Evolutionary conservation across 1,140 invertebrate species (phyloP), one percentile per base, ranked within the genome.

Genomic region (Apis dorsata): DNA sequence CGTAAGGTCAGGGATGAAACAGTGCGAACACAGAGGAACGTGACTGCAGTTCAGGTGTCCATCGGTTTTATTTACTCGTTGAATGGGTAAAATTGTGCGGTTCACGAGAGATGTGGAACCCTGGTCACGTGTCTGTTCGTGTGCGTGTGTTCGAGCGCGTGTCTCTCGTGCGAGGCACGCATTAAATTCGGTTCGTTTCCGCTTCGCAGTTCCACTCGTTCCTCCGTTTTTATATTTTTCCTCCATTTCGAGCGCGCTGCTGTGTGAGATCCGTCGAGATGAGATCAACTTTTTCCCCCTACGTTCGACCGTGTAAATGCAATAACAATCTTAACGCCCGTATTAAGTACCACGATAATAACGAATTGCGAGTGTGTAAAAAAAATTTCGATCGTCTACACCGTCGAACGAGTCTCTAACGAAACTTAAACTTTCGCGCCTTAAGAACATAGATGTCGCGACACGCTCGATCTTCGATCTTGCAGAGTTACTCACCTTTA

Each of bases 51-150:
- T 44, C 72, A 62, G 34, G 57, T 49, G 72, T 57, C 28, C 21
- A 49, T 28, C 44, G 70, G n/a, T 19, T 73, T 73, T 63, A 66
- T 55, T 72, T 59, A 28, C 21, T 44, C 72, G 57, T 49, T 24
- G 72, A 34, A 49, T 57, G 49, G 17, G 34, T 19, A 68, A 76
- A 81, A 34, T 60, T 81, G 62, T 76, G 79, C 63, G 24, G 17
- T 60, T n/a, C 74, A 49, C 15, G 17, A 59, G 62, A 55, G 8
- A 28, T 44, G 49, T 65, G 53, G 28, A 28, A 73, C 57, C 73
- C 74, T 59, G 74, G 74, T 76, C 65, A 77, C 74, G 80, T 82
- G 65, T 55, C 49, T 15, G 65, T 4, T 60, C 55, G 21, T 76
- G 34, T 65, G 73, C 49, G 12, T 60, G 53, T 65, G 51, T 55